phyloP scores from a whole-genome alignment of 2,113 vertebrate genomes.

The Anguilla rostrata region DNA sequence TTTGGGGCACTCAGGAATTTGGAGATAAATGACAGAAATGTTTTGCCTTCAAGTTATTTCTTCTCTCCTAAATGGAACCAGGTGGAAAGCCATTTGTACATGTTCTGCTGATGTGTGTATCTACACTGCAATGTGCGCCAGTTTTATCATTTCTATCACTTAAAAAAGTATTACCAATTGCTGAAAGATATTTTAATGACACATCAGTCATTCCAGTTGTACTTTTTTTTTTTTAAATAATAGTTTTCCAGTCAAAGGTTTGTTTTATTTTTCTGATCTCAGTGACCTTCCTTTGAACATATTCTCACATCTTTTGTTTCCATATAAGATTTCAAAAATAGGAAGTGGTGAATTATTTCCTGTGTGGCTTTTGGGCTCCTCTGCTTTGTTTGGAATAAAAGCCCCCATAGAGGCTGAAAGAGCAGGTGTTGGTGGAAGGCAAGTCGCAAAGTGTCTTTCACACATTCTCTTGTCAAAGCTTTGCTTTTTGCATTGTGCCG shows the following conservation, averaged over 20 bases:
- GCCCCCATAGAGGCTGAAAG: slow-evolving; percentile 25
- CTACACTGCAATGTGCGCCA: slow-evolving; percentile 50
- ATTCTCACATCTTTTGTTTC: slow-evolving; percentile 26
- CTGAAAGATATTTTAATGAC: slow-evolving; percentile 65
- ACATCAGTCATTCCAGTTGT: slow-evolving; percentile 57
- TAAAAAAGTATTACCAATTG: slow-evolving; percentile 64
- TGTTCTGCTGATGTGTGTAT: slow-evolving; percentile 8
- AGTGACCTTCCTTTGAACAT: slow-evolving; percentile 20
- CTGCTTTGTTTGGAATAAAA: slow-evolving; percentile 28
- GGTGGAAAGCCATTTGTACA: slow-evolving; percentile 9
- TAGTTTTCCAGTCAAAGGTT: slow-evolving; percentile 20
- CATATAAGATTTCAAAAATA: slow-evolving; percentile 35
- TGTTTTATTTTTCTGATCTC: slow-evolving; percentile 26
- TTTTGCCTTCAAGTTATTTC: slow-evolving; percentile 25
- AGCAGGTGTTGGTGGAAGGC: slow-evolving; percentile 18
- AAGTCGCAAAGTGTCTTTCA: slow-evolving; percentile 19
- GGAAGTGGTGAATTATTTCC: slow-evolving; percentile 24
- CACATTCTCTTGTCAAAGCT: slow-evolving; percentile 24
- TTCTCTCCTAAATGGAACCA: slow-evolving; percentile 21
- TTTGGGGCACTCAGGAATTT: slow-evolving; percentile 9
- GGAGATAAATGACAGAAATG: slow-evolving; percentile 12
- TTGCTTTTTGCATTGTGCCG: slow-evolving; percentile 2
- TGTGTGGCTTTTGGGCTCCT: slow-evolving; percentile 3
- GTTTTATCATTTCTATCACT: slow-evolving; percentile 49
- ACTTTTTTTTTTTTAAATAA: slow-evolving; percentile 21